Base-by-base conservation (phyloP, 2,888 invertebrate species). In the Aphodius sticticus region DNA sequence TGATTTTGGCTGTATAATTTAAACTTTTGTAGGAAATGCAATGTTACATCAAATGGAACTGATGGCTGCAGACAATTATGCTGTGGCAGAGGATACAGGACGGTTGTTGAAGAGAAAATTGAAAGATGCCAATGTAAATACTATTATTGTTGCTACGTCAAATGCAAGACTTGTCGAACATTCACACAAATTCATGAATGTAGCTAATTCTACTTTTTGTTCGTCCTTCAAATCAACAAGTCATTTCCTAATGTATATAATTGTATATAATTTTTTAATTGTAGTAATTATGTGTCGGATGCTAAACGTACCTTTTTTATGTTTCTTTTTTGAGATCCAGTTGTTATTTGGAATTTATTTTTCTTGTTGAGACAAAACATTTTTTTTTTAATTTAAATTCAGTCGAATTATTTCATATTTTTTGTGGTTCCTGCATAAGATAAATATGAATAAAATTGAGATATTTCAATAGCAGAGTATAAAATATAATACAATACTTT, bases 131-230 rank as follows among this genome's bases (percentile, higher is more conserved):
- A 94, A 86, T 96, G 96, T 91, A 95, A 95, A 88, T 96, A 95
- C 90, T 93, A 95, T 90, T 95, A 95, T 92, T 96, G 96, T 89
- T 96, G 96, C 90, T 95, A 95, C 88, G 96, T 96, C 81, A 95
- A 95, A 90, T 96, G 96, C 90, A 95, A 96, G 89, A 94, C 94
- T 71, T 96, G 96, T 89, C 91, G 93, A 83, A 92, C 92, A 85
- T 92, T 92, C 88, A 91, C 93, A 76, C 93, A 94, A 85, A 93
- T 93, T 80, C 93, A 94, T 89, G 94, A 93, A 89, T 96, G 96
- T 90, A 93, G 93, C 88, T 93, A 88, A 91, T 76, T 36, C 26
- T 26, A 74, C 69, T 6, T 12, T 53, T 53, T 53, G 1, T 53
- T 53, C 9, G 1, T 53, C 7, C 38, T 7, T 38, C 38, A 7